Base-by-base conservation (phyloP, 1,140 invertebrate species). In the Musca vetustissima region DNA sequence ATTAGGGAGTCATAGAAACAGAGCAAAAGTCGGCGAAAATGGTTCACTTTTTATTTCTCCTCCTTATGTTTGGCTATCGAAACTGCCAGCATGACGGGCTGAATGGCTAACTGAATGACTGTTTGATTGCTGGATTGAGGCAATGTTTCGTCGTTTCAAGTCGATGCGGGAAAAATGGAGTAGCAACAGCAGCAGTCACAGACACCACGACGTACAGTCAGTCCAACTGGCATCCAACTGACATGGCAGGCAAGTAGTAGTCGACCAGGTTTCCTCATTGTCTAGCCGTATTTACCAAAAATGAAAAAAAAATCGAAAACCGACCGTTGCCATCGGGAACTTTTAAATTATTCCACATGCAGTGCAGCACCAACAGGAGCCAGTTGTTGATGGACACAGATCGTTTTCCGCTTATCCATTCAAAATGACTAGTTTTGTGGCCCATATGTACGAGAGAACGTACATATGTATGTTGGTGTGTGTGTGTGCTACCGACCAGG, bases 291-390 rank as follows among this genome's bases (percentile, higher is more conserved):
- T 43, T 13, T 43, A 43, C 6, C 36, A 43, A 43, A 43, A n/a
- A n/a, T n/a, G n/a, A n/a, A n/a, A n/a, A n/a, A n/a, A n/a, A n/a
- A n/a, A n/a, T n/a, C n/a, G n/a, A 43, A 43, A 43, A 11, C 36
- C 36, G n/a, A n/a, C n/a, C n/a, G n/a, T n/a, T n/a, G 69, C 69
- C 66, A 70, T 70, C 47, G 69, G 69, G 69, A 70, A 70, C 66
- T 70, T 64, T 67, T 70, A 70, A 70, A 70, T 68, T 68, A 70
- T 70, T 70, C 64, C 43, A 55, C 69, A 67, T 70, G 69, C 66
- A 70, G 52, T 57, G 28, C 28, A 4, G 8, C 28, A 28, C n/a
- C 36, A 43, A 43, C 36, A 43, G 36, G 36, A 43, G 36, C 36
- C 4, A 43, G n/a, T 11, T 7, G 6, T 43, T 43, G 36, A 43